Evolutionary conservation across 2,888 invertebrate species (phyloP).

Genomic region (Drosophila macrospina): DNA sequence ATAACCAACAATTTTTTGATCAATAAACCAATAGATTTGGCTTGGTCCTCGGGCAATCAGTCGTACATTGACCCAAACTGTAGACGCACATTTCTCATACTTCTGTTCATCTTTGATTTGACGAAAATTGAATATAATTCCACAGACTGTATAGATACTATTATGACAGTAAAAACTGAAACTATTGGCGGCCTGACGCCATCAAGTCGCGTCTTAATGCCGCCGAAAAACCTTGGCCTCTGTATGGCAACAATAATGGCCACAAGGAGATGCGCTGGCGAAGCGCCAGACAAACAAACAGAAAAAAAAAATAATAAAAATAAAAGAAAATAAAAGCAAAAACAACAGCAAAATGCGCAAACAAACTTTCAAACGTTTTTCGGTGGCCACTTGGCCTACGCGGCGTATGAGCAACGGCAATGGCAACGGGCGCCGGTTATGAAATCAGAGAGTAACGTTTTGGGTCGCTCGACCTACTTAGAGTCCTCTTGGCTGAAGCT

Average conservation of each 20-base stretch:
- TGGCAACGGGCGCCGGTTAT: conserved; percentile 45
- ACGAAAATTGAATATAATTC: conserved; percentile 29
- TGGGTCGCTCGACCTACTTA: conserved; percentile 63
- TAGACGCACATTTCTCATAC: conserved; percentile 23
- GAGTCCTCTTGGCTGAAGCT: conserved; percentile 7
- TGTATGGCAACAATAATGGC: conserved; percentile 49
- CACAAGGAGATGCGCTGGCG: conserved; percentile 62
- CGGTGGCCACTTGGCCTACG: conserved; percentile 57
- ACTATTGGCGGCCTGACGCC: conserved; percentile 74
- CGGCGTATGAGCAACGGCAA: conserved; percentile 48
- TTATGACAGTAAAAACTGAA: conserved; percentile 60
- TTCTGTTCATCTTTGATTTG: conserved; percentile 41
- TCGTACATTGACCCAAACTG: conserved; percentile 48
- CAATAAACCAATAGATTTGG: background rate
- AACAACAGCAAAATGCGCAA: conserved; percentile 40
- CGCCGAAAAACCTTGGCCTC: conserved; percentile 80
- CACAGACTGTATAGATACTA: conserved; percentile 22
- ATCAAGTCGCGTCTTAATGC: conserved; percentile 79
- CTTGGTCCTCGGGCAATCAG: conserved; percentile 10
- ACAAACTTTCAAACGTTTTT: conserved; percentile 65
- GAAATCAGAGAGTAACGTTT: conserved; percentile 50
- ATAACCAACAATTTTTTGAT: background rate
- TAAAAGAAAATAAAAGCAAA: conserved; percentile 12
- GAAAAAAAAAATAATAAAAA: conserved; percentile 17
- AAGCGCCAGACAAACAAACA: conserved; percentile 66